These are phyloP conservation scores for Dasyurus viverrinus DNA, from an alignment of 2,113 vertebrate genomes.

Conservation along the genomic window DNA sequence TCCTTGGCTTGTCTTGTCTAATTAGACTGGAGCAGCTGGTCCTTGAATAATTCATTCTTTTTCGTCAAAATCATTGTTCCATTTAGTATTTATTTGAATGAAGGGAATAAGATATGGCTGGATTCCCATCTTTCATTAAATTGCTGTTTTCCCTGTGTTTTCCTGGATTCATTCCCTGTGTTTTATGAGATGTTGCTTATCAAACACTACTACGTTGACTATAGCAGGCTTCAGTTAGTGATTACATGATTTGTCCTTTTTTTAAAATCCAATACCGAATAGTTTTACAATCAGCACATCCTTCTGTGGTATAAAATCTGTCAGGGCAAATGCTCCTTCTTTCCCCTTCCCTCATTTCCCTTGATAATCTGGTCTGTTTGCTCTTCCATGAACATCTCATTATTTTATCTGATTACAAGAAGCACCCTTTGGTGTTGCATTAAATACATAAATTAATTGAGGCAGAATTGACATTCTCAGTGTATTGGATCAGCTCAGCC, in stretches of 20 bases:
- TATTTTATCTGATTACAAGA: background rate
- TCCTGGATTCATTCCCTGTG: background rate
- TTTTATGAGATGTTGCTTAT: background rate
- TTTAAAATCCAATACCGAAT: background rate
- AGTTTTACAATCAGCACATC: background rate
- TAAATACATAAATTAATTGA: background rate
- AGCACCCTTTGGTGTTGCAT: background rate
- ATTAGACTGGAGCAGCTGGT: background rate
- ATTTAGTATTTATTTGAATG: background rate
- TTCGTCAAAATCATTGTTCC: background rate
- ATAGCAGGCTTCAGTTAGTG: background rate
- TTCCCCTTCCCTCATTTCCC: background rate
- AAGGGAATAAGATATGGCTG: background rate
- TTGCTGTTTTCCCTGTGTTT: background rate
- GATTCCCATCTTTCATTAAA: background rate
- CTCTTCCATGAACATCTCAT: background rate
- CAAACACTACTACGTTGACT: no score
- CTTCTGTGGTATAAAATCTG: background rate
- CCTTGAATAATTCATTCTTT: background rate
- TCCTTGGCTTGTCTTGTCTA: background rate
- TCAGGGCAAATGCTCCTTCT: background rate
- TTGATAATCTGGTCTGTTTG: background rate
- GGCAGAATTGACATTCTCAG: accelerated
- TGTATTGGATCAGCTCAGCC: background rate
- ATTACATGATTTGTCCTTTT: background rate